A percentile compares a stretch with the other conserved stretches of the same genome.
Conservation (phyloP, 2,113 vertebrate species). For the Cryptotis parvus region DNA sequence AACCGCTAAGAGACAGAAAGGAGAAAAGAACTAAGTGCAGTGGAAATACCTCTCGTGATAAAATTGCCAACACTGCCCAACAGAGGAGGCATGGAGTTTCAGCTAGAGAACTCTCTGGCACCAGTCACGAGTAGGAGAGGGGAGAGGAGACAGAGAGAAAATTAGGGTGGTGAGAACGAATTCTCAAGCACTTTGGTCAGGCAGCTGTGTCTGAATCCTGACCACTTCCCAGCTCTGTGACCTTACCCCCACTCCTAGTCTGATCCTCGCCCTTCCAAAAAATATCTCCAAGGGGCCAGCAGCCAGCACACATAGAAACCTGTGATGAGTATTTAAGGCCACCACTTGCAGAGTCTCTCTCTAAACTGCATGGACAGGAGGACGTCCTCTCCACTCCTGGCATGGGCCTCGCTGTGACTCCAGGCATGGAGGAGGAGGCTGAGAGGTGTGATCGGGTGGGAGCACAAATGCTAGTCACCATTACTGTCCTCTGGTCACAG, state of each 20-base stretch:
- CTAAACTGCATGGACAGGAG: too few species aligned
- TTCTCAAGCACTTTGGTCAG: neutral
- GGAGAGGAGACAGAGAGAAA: too few species aligned
- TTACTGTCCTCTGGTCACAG: neutral
- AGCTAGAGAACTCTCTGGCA: too few species aligned
- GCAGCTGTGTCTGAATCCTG: neutral
- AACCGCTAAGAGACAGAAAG: neutral
- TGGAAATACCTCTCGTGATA: too few species aligned
- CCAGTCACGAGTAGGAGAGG: neutral
- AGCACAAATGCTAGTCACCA: neutral
- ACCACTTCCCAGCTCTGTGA: neutral
- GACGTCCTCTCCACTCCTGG: too few species aligned
- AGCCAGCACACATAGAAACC: too few species aligned
- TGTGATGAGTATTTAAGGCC: neutral
- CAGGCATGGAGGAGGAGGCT: neutral
- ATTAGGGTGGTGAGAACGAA: fast-evolving
- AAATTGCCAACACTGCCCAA: too few species aligned
- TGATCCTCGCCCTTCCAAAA: neutral
- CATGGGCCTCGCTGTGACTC: neutral
- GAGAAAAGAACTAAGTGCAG: neutral
- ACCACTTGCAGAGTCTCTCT: too few species aligned
- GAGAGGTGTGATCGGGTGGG: neutral
- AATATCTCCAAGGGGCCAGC: too few species aligned
- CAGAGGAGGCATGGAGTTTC: too few species aligned
- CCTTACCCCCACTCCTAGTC: neutral